A percentile compares a stretch with the other conserved stretches of the same genome.
These are phyloP conservation scores for Siphamia tubifer DNA, from an alignment of 2,113 vertebrate genomes.

Conservation along the genomic window DNA sequence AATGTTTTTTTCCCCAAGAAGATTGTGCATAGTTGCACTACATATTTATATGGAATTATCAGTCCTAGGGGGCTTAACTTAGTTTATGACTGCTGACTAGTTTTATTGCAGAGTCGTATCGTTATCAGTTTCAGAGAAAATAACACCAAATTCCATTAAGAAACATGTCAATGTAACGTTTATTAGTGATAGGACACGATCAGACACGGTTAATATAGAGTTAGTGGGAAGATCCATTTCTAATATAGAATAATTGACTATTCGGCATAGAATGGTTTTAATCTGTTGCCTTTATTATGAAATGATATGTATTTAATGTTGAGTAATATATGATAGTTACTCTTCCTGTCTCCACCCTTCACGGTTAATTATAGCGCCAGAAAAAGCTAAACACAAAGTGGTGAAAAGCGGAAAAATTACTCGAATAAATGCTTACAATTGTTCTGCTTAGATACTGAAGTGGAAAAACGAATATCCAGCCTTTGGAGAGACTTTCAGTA, in stretches of 20 bases:
- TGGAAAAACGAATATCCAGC: accelerated
- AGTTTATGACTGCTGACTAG: background rate
- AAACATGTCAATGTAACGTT: background rate
- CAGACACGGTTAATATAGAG: too few relatives aligned
- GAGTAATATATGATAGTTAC: background rate
- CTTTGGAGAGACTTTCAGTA: background rate
- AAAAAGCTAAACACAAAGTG: background rate
- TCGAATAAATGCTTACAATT: accelerated
- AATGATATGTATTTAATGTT: background rate
- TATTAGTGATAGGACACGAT: background rate
- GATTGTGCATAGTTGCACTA: background rate
- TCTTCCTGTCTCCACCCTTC: background rate
- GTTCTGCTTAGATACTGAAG: background rate
- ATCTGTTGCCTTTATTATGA: too few relatives aligned
- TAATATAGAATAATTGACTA: background rate
- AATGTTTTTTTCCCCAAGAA: background rate
- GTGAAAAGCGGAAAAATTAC: background rate
- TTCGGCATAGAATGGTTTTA: background rate
- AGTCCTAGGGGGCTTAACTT: background rate
- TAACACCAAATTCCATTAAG: background rate
- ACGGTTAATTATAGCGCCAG: background rate
- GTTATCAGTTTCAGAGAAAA: background rate
- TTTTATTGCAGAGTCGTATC: background rate
- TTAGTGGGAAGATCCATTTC: accelerated
- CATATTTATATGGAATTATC: background rate